Evolutionary conservation across 2,113 vertebrate species (phyloP), one percentile per base, ranked within the genome.

Genomic region (Ptychochromis oligacanthus): DNA sequence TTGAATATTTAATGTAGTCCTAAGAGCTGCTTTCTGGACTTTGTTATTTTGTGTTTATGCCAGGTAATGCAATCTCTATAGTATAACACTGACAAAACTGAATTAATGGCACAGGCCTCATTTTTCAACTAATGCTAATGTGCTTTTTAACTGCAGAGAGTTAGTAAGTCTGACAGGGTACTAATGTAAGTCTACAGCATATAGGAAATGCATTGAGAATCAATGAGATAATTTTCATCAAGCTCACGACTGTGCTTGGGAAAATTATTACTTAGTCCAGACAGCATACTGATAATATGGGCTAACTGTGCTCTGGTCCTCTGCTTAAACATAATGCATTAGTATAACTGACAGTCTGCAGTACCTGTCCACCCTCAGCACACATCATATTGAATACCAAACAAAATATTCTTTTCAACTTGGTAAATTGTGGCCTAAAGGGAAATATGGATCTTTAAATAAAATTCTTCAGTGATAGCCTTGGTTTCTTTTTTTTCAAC

Each of bases 1-100:
- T 20, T 90, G 77, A 80, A 89, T 87, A 64, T 85, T 87, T 89
- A 81, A 89, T 85, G 54, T 22, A 13, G 52, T 82, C 8, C 46
- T 81, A 76, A 67, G 18, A 87, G 46, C 74, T 74, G 38, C 3
- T 3, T 14, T 75, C 56, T 60, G 52, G 83, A 77, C 55, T 22
- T 70, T 74, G 40, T 24, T 82, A 13, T 70, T 84, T 78, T 40
- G n/a, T 28, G 14, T 59, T 86, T 15, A 36, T 67, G 56, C 11
- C 11, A 59, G 55, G 64, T 87, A 89, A 88, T 89, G 55, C 87
- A 90, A 65, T 83, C 55, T 62, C 28, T 14, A 17, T 77, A 7
- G 31, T 77, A 24, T 49, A 28, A 12, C 28, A 4, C 20, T 17
- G 58, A 70, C 58, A 75, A 70, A 76, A 83, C 60, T 36, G 14